phyloP scores from a whole-genome alignment of 1,140 invertebrate genomes.

The Papilio xuthus region DNA sequence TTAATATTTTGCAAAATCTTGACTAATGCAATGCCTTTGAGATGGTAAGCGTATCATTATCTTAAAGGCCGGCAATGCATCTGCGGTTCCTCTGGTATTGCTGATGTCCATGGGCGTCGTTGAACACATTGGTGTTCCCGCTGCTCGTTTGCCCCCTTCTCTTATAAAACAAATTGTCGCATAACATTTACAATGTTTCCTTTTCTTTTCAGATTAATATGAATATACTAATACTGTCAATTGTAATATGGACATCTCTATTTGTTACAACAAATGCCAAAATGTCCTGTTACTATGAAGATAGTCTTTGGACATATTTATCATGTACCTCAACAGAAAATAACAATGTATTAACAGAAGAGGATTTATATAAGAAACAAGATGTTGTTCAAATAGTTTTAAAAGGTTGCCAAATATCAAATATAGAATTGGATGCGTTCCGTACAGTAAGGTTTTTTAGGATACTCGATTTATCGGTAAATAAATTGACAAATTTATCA shows the following conservation, averaged over 20 bases:
- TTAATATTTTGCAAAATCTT: no score
- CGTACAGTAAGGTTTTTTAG: constrained; percentile 48
- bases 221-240: neutral
- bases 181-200: neutral
- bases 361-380: constrained; percentile 59
- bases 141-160: no score
- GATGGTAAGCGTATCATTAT: no score
- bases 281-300: constrained; percentile 22
- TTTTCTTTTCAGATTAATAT: constrained; percentile 17
- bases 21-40: no score
- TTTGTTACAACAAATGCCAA: neutral
- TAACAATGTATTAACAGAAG: constrained; percentile 50
- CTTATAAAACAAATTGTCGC: no score
- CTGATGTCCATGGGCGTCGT: no score
- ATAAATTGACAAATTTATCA: constrained; percentile 56
- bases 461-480: constrained; percentile 62
- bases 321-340: constrained; percentile 43
- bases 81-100: no score
- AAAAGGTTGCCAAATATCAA: constrained; percentile 55
- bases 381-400: constrained; percentile 50
- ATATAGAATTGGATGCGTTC: constrained; percentile 59
- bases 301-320: constrained; percentile 24
- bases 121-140: no score
- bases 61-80: no score
- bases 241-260: neutral